Evolutionary conservation across 2,888 invertebrate genomes (phyloP).

Genomic region (Eristalinus aeneus): DNA sequence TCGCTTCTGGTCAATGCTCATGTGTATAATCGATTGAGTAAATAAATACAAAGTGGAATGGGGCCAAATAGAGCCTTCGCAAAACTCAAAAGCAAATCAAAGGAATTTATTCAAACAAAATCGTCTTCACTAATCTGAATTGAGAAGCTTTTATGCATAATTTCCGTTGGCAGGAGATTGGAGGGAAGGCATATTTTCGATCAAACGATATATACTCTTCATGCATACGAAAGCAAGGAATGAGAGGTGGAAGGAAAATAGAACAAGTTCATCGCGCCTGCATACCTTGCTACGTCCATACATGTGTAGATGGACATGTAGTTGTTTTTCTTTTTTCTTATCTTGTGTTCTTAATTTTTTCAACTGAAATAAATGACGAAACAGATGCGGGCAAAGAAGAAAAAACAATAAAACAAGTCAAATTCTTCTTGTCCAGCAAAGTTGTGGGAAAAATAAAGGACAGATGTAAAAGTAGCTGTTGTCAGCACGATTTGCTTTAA

Average conservation of each 20-base stretch:
- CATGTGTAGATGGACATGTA: background rate
- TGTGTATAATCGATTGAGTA: slow-evolving; percentile 42
- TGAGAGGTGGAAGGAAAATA: slow-evolving; percentile 35
- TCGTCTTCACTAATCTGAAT: background rate
- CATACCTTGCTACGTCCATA: slow-evolving; percentile 18
- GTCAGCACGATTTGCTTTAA: background rate
- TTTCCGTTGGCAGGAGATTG: background rate
- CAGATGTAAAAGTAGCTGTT: background rate
- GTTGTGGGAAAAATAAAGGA: background rate
- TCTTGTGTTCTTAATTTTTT: slow-evolving; percentile 12
- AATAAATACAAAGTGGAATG: slow-evolving; percentile 29
- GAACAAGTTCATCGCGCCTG: slow-evolving; percentile 60
- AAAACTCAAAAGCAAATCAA: slow-evolving; percentile 7
- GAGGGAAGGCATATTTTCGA: slow-evolving; percentile 13
- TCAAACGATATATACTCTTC: background rate
- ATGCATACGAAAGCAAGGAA: slow-evolving; percentile 48
- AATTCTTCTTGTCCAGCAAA: background rate
- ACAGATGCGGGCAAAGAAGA: slow-evolving; percentile 19
- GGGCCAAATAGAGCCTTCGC: background rate
- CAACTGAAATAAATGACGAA: slow-evolving; percentile 5
- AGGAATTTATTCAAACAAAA: background rate
- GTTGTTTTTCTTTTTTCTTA: background rate
- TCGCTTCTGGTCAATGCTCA: slow-evolving; percentile 7
- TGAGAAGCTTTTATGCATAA: background rate
- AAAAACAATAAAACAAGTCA: background rate